These are phyloP conservation scores for Perognathus longimembris DNA, from an alignment of 2,113 vertebrate species.

Conservation along the genomic window DNA sequence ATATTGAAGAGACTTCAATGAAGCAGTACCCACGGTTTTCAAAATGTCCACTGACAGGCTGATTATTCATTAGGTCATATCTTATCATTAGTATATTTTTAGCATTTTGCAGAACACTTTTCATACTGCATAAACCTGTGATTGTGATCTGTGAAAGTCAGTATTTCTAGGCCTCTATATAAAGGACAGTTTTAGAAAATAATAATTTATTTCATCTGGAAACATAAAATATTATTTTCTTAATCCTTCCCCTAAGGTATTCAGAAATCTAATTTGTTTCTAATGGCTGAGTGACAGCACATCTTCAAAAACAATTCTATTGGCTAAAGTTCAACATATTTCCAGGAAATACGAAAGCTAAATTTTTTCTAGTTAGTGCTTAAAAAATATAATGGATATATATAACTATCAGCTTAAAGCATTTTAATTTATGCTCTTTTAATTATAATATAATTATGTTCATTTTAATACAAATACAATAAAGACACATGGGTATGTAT, in stretches of 20 bases:
- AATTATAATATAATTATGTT: not conserved
- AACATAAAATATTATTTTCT: not conserved
- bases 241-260: not conserved
- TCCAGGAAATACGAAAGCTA: constrained; percentile 32
- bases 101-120: not conserved
- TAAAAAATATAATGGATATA: not conserved
- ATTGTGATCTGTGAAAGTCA: not conserved
- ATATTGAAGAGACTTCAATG: not conserved
- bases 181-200: not conserved
- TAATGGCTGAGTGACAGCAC: not conserved
- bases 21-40: not conserved
- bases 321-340: not conserved
- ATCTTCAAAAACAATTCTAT: not conserved
- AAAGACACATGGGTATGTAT: not conserved
- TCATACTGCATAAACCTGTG: not conserved
- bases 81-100: not conserved
- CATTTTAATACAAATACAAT: not conserved
- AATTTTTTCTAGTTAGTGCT: no score
- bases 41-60: not conserved
- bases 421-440: not conserved
- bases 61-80: not conserved
- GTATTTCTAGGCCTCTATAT: not conserved
- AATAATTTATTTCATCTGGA: not conserved
- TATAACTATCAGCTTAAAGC: not conserved
- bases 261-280: constrained; percentile 2